Evolutionary conservation across 35 echinoderm and acorn worm species (phyloP), one percentile per base, ranked within the genome.

Genomic region (Heliocidaris tuberculata): DNA sequence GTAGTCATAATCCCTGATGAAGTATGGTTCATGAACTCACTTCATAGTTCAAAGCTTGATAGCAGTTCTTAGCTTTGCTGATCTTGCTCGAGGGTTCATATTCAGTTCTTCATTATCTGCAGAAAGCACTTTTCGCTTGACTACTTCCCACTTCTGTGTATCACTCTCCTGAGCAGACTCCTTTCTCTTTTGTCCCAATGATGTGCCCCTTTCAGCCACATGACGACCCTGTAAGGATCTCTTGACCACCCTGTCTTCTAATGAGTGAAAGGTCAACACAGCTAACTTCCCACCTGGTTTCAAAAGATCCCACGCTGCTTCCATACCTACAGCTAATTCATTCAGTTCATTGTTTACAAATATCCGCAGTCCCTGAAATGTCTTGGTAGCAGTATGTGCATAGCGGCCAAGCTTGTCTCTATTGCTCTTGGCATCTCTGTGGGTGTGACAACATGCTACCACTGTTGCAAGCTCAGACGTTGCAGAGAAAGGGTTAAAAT

Each of bases 261-360:
- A 54, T 0, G 98, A 97, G 88, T 99, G 98, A 92, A 99, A 99
- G 10, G 96, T 94, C 42, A 99, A 42, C 2, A 96, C 95, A 16
- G 96, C 98, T 85, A 99, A 89, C 50, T 94, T 99, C 0, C 98
- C 98, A 70, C 96, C 97, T 8, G 93, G 95, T 92, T 87, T 96
- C 35, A 99, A 24, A 47, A 96, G 94, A 27, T 94, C 86, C 59
- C 95, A 89, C 5, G 92, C 85, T 8, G 65, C 60, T 49, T 97
- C 86, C 13, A 99, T 71, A 21, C 95, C 98, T 6, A 65, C 29
- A 90, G 86, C 85, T 0, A 99, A 86, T 90, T 99, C 98, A 78
- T 99, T 95, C 48, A 97, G 86, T 56, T 99, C 98, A 93, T 99
- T 97, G 88, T 99, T 99, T 21, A 99, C 98, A 95, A 99, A 99